Percentiles rank a stretch among this genome's conserved stretches.
Conservation (phyloP, 1,140 invertebrate genomes). For the Tetranychus cinnabarinus region DNA sequence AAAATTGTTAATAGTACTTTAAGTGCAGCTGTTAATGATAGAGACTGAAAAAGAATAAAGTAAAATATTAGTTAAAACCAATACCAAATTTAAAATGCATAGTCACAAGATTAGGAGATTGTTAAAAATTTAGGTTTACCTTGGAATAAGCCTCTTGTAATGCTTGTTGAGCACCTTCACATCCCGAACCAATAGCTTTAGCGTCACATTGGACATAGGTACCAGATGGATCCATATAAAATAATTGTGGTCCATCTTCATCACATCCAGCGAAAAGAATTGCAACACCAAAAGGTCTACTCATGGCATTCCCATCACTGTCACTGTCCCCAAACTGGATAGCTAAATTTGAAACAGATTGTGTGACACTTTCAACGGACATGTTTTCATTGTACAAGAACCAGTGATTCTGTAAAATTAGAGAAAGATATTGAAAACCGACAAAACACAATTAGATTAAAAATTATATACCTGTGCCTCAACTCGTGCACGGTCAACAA, state of each 20-base stretch:
- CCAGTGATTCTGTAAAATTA: slow-evolving; percentile 57
- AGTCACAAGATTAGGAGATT: not conserved
- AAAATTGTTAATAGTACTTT: slow-evolving; percentile 75
- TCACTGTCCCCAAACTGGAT: slow-evolving; percentile 96
- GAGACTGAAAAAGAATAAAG: slow-evolving; percentile 36
- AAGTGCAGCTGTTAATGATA: slow-evolving; percentile 86
- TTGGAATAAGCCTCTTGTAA: slow-evolving; percentile 66
- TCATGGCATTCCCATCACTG: slow-evolving; percentile 84
- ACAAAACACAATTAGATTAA: not conserved
- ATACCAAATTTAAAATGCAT: too few relatives aligned
- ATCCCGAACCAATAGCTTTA: slow-evolving; percentile 96
- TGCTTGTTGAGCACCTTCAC: slow-evolving; percentile 94
- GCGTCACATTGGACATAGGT: slow-evolving; percentile 95
- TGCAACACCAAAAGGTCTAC: slow-evolving; percentile 93
- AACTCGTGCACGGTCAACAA: slow-evolving; percentile 78
- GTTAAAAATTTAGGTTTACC: slow-evolving; percentile 23
- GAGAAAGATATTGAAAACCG: not conserved
- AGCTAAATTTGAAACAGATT: slow-evolving; percentile 90
- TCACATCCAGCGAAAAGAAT: slow-evolving; percentile 34
- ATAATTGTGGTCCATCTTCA: slow-evolving; percentile 29
- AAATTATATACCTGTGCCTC: slow-evolving; percentile 39
- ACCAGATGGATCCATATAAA: slow-evolving; percentile 92
- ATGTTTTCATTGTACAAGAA: slow-evolving; percentile 91
- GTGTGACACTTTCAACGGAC: slow-evolving; percentile 87
- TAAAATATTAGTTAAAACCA: not conserved